Base-by-base conservation (phyloP, 2,113 vertebrate species). In the Apaloderma vittatum region DNA sequence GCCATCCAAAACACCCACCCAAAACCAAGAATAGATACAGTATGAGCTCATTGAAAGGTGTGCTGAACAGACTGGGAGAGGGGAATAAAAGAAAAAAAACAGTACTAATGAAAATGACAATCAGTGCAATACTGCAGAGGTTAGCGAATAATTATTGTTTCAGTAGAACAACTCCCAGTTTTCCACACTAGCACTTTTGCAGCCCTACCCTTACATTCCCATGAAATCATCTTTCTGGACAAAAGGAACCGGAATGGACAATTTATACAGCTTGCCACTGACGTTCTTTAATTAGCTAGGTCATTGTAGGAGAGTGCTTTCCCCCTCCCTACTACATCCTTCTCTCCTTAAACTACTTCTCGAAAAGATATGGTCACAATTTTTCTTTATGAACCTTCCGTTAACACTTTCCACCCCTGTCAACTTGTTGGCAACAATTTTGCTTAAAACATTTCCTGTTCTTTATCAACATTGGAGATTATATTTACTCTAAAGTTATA, bases 101-200 rank as follows among this genome's bases (percentile, higher is more conserved):
- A 72, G 61, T 82, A 82, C 45, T 93, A 82, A 94, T 79, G 81
- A 92, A 91, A 97, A 91, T 86, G 48, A 94, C 74, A 82, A 86
- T 85, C 84, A 88, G 45, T 67, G 91, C n/a, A 73, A 70, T 93
- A 85, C 51, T 66, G 74, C 51, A 76, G 74, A 95, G 81, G 62
- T 79, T 90, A 88, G 61, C 82, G 68, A 84, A 84, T 52, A 89
- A 93, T 76, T 85, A 87, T 36, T 79, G 30, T 54, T 90, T 83
- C 90, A 90, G 58, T 66, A 96, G 71, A 94, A 78, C 45, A 94
- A 43, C 49, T 94, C 24, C n/a, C 81, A 85, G 49, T 90, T 93
- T 90, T 92, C 55, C 46, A 84, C 57, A 86, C 24, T 74, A 80
- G 26, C 30, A 37, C 40, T 76, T 91, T 36, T 51, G 30, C 40